phyloP scores from a whole-genome alignment of 1,140 invertebrate species.

The Diabrotica undecimpunctata region DNA sequence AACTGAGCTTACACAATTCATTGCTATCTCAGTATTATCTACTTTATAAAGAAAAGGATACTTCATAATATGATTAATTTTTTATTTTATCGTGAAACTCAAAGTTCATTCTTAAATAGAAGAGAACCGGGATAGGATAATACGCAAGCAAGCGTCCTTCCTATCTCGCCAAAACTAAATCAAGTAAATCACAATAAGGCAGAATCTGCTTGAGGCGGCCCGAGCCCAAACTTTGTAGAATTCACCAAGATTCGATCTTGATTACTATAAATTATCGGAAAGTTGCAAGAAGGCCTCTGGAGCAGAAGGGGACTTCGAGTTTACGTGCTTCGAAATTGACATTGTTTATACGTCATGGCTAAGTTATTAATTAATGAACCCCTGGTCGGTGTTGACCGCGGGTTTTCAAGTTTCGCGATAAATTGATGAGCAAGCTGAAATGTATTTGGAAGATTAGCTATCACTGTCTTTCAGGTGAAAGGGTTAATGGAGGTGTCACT shows the following conservation, averaged over 20 bases:
- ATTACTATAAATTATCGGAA: conserved; percentile 1
- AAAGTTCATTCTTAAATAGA: background rate
- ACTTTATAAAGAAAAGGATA: background rate
- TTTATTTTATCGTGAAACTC: background rate
- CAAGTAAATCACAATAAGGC: background rate
- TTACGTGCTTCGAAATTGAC: background rate
- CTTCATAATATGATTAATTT: background rate
- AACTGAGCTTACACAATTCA: too few species aligned
- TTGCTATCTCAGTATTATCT: background rate
- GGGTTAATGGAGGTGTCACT: too few species aligned
- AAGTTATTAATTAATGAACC: background rate
- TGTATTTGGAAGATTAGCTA: too few species aligned
- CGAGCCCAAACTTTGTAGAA: background rate
- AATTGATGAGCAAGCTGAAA: too few species aligned
- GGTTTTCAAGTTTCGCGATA: too few species aligned
- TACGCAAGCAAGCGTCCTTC: background rate
- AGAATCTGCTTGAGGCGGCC: background rate
- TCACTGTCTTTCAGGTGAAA: too few species aligned
- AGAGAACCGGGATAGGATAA: too few species aligned
- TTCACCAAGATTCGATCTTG: background rate
- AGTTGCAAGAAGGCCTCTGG: conserved; percentile 1
- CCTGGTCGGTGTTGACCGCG: too few species aligned
- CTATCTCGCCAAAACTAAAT: background rate
- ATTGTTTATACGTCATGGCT: background rate
- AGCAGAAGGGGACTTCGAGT: background rate